Conservation (phyloP, 2,888 invertebrate genomes). For the Andricus curvator region DNA sequence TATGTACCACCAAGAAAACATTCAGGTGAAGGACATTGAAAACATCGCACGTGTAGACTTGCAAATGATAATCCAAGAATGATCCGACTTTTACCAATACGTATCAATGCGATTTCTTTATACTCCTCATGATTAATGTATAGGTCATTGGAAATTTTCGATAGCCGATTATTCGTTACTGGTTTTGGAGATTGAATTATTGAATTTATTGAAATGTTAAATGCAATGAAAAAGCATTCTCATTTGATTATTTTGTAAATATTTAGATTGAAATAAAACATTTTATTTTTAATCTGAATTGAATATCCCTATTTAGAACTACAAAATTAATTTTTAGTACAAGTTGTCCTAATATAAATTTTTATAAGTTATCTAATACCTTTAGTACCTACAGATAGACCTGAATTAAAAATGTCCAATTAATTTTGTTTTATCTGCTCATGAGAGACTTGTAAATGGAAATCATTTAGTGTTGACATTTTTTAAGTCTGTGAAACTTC, state of each 20-base stretch:
- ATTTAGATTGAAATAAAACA: background rate
- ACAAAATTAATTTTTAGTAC: too few species aligned
- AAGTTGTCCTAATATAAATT: too few species aligned
- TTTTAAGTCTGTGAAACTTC: too few species aligned
- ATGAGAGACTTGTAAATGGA: too few species aligned
- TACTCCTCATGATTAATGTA: constrained; percentile 22
- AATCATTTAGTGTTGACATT: too few species aligned
- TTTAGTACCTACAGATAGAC: too few species aligned
- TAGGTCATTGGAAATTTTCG: background rate
- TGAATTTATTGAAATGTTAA: background rate
- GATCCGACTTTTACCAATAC: background rate
- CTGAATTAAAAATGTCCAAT: too few species aligned
- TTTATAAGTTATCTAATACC: too few species aligned
- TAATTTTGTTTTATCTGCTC: too few species aligned
- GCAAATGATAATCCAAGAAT: constrained; percentile 1
- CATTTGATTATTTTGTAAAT: background rate
- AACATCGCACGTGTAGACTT: background rate
- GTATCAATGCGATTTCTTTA: background rate
- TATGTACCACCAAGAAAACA: background rate
- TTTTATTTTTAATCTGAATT: background rate
- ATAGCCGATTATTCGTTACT: background rate
- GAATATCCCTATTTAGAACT: too few species aligned
- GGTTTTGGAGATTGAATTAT: background rate
- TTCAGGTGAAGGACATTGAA: background rate
- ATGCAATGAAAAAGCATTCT: background rate